Base-by-base conservation (phyloP, 2,797 vertebrate species). In the Chrysolophus pictus region DNA sequence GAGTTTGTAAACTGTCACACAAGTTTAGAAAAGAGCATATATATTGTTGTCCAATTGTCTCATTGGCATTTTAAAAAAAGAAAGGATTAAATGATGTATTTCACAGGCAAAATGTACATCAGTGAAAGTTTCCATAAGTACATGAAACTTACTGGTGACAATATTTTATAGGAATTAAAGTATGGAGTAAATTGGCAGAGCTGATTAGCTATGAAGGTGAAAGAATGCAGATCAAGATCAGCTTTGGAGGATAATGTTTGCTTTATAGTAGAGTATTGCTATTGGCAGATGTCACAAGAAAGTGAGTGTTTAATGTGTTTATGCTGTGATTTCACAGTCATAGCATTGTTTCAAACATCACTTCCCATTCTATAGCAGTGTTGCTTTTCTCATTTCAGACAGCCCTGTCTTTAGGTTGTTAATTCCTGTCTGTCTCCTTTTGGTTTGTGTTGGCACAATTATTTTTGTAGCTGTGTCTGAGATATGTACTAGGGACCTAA, bases 1-100 rank as follows among this genome's bases (percentile, higher is more conserved):
- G 29, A 51, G 17, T 65, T 31, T 82, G 21, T 83, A 42, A 51
- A 14, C 46, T 70, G 63, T 44, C 28, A 35, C 0, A 0, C 23
- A 5, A 55, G 22, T 60, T 35, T 69, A n/a, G 41, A 80, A 84
- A 26, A 55, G 51, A 1, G 1, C 31, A 23, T 29, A 3, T 33
- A 26, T 46, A 33, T 9, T 77, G 6, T 8, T 69, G 21, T 73
- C 58, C 69, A 47, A 3, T 76, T 72, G 6, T 71, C 87, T 51
- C 3, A 1, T 19, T 64, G 87, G 16, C 28, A 6, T 77, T 80
- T 90, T 83, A 51, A 56, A 28, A 79, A 31, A 76, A 42, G 6
- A 76, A 26, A 41, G 13, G 9, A 11, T 16, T 70, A 76, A 49
- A 62, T 6, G 6, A 8, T 73, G 14, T 84, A 19, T 86, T 47